Evolutionary conservation across 2,797 vertebrate species (phyloP), one percentile per base, ranked within the genome.

Genomic region (Cossypha polioptera): DNA sequence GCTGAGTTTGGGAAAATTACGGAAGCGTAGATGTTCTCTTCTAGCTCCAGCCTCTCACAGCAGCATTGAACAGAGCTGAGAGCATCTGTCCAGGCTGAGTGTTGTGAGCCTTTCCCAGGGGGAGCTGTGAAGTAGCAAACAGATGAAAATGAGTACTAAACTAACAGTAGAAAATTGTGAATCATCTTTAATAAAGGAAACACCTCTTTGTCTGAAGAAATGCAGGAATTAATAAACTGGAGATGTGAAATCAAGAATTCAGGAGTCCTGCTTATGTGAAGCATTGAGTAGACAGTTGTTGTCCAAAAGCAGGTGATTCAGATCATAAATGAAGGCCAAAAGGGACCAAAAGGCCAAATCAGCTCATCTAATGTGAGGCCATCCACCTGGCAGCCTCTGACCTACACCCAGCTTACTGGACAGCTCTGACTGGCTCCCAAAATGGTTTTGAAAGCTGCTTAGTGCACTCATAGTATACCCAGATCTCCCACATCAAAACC

Each of bases 401-500:
- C 35, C 15, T 61, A 12, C 26, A 25, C 29, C 16, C 22, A 48
- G 29, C 28, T 54, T 79, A 42, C 42, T 57, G 45, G 11, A 11
- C 50, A 12, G 19, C 25, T 59, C 42, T 78, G 77, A 9, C 50
- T 78, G 67, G 15, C 57, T 87, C 17, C 40, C 11, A 12, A 25
- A 20, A 22, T 0, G 1, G 8, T 38, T 72, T 18, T 53, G 62
- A 65, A 88, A 72, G 28, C 40, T 72, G 36, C 31, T 33, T 24
- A 17, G 53, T 16, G 25, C 4, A 9, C 10, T 51, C 2, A 0
- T 13, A 24, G 5, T 31, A 35, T 13, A 29, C 35, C 33, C 18
- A 17, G 26, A 29, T 85, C n/a, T 86, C 51, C 25, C 43, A 47
- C 11, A 57, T 51, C 31, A 45, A 31, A 40, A 42, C 9, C 21